These are phyloP conservation scores for Drosophila neutralis DNA, from an alignment of 2,888 invertebrate genomes.

Conservation along the genomic window DNA sequence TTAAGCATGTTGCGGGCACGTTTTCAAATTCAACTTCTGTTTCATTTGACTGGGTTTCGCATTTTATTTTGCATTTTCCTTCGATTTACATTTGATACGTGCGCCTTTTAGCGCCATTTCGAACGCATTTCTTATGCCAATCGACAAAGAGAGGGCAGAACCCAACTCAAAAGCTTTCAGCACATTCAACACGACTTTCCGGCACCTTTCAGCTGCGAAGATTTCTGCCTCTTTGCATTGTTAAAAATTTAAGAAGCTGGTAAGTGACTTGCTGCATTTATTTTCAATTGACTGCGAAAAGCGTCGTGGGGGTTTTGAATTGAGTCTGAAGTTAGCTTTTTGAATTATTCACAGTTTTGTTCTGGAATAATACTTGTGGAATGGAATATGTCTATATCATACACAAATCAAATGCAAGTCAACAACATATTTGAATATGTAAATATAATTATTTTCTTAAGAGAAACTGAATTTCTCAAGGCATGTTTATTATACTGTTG, in stretches of 20 bases:
- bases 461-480: not conserved
- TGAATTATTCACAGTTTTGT: not conserved
- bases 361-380: slow-evolving; percentile 4
- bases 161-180: slow-evolving; percentile 7
- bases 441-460: not conserved
- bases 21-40: slow-evolving; percentile 45
- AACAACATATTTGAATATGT: not conserved
- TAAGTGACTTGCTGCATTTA: slow-evolving; percentile 42
- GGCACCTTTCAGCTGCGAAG: slow-evolving; percentile 29
- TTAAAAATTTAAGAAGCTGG: slow-evolving; percentile 45
- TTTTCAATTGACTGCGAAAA: slow-evolving; percentile 28
- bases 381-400: not conserved
- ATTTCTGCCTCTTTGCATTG: slow-evolving; percentile 39
- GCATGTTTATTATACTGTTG: not conserved
- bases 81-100: slow-evolving; percentile 47
- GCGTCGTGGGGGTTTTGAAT: not conserved
- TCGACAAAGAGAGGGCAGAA: not conserved
- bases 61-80: slow-evolving; percentile 21
- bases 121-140: slow-evolving; percentile 33
- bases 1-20: slow-evolving; percentile 50
- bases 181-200: slow-evolving; percentile 3
- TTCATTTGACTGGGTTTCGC: slow-evolving; percentile 32
- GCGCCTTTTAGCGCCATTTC: slow-evolving; percentile 45
- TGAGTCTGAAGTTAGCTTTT: not conserved
- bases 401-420: not conserved